Evolutionary conservation across 2,113 vertebrate species (phyloP), one percentile per base, ranked within the genome.

Genomic region (Sinocyclocheilus maitianheensis): DNA sequence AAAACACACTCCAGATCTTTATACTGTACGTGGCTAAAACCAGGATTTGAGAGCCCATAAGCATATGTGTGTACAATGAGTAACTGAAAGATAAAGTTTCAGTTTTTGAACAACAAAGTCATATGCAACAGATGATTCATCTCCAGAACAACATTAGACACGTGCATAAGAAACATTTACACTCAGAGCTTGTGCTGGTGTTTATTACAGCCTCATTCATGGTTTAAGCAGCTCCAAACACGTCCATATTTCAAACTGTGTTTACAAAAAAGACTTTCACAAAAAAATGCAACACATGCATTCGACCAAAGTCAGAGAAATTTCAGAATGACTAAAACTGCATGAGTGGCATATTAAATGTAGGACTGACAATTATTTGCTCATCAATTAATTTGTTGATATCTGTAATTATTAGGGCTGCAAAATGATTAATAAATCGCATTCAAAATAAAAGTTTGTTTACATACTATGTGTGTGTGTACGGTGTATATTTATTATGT

Each of bases 1-100:
- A 55, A 51, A 60, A 85, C 84, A 76, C 85, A 84, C 82, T 85
- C 62, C 34, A 78, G 60, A 55, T 34, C 60, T 16, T 13, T 43
- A 75, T 6, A 48, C 40, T 48, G 11, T 7, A 43, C 0, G 22
- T 24, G 11, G 72, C 72, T 48, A 24, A 75, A 75, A 88, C 43
- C 77, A 26, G 13, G 12, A 24, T 43, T 18, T 34, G 12, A 53
- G n/a, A 81, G n/a, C 11, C 55, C 55, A 74, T 81, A 34, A 34
- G 30, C 30, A 34, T 34, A 34, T 75, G 77, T 72, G 48, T 74
- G n/a, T 26, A 65, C 62, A 65, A 65, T 12, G 12, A 26, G 24
- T 65, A 65, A 65, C 62, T 65, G 4, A 65, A 65, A 26, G n/a
- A 65, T 4, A 26, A 65, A 5, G 62, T 26, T 26, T 26, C 26